phyloP scores from a whole-genome alignment of 2,797 vertebrate species.

The Sardinella longiceps region DNA sequence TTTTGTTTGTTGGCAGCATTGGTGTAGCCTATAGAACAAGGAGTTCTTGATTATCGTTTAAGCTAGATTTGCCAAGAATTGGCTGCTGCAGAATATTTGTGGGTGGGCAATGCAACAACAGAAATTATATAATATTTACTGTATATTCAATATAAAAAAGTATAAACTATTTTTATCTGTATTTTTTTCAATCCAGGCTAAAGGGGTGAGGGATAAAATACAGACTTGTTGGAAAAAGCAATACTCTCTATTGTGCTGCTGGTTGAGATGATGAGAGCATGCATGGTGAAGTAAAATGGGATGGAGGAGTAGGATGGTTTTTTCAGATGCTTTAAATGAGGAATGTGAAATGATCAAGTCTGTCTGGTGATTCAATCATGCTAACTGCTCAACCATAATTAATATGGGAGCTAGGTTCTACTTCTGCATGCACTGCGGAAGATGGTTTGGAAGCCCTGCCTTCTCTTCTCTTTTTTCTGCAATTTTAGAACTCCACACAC shows the following conservation, averaged over 20 bases:
- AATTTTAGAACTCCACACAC: conserved; percentile 6
- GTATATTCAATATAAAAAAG: not conserved
- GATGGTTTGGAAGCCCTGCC: not conserved
- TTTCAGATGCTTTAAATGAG: not conserved
- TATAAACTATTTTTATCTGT: not conserved
- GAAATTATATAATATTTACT: not conserved
- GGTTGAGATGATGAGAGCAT: not conserved
- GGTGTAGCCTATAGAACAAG: not conserved
- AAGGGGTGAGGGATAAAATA: not conserved
- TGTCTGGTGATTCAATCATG: conserved; percentile 13
- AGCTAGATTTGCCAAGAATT: not conserved
- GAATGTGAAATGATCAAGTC: not conserved
- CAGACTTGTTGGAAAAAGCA: not conserved
- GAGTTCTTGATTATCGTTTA: not conserved
- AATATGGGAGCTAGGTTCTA: conserved; percentile 35
- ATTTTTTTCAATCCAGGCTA: not conserved
- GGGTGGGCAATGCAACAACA: not conserved
- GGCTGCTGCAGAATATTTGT: not conserved
- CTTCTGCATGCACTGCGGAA: conserved; percentile 57
- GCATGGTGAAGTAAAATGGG: not conserved
- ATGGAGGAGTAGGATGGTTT: not conserved
- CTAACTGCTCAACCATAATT: conserved; percentile 31
- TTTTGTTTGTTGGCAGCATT: not conserved
- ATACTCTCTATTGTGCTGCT: not conserved
- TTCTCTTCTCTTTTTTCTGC: not conserved